Evolutionary conservation across 2,113 vertebrate species (phyloP).

Genomic region (Nothobranchius furzeri): DNA sequence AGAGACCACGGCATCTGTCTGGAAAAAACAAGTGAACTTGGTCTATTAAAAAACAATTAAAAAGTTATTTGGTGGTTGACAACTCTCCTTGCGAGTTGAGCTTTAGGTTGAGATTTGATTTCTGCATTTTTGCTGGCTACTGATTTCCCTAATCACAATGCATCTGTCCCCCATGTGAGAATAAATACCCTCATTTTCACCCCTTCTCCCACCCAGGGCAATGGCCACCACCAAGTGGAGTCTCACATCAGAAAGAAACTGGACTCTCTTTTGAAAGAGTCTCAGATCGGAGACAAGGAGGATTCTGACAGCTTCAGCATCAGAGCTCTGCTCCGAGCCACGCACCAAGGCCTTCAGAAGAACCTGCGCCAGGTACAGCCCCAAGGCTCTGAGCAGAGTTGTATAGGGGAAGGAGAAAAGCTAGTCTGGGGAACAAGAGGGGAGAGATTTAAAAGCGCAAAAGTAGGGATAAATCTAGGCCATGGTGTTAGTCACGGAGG

Average conservation of each 20-base stretch:
- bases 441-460: slow-evolving; percentile 1
- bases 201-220: slow-evolving; percentile 75
- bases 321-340: slow-evolving; percentile 89
- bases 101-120: background rate
- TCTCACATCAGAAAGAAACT: slow-evolving; percentile 94
- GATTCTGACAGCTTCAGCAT: slow-evolving; percentile 96
- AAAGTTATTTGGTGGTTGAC: too few species aligned
- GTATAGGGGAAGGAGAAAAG: background rate
- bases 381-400: background rate
- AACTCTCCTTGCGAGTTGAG: too few species aligned
- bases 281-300: slow-evolving; percentile 94
- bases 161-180: background rate
- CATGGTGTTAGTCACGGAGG: slow-evolving; percentile 50
- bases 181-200: background rate
- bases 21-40: too few species aligned
- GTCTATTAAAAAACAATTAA: too few species aligned
- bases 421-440: slow-evolving; percentile 20
- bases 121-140: background rate
- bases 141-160: background rate
- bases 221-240: slow-evolving; percentile 92
- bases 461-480: slow-evolving; percentile 41
- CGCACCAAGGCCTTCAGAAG: slow-evolving; percentile 89
- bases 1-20: too few species aligned
- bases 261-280: slow-evolving; percentile 93
- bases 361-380: slow-evolving; percentile 90